These are phyloP conservation scores for Betta splendens DNA, from an alignment of 2,797 vertebrate species.

Conservation along the genomic window DNA sequence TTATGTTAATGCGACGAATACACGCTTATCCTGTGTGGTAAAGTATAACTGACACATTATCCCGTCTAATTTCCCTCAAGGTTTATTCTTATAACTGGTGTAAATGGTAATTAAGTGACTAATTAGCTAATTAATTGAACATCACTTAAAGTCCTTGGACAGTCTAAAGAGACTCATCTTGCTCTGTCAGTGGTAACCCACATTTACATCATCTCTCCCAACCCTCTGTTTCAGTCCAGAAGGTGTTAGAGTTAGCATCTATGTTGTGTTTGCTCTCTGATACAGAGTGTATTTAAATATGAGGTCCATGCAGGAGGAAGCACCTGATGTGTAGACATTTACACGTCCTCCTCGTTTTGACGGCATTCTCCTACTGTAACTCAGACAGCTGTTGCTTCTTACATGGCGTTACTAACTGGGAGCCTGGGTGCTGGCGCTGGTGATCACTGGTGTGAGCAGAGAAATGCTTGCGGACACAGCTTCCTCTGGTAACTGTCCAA, in stretches of 20 bases:
- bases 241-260: no score
- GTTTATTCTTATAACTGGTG: not conserved
- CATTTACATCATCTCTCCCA: not conserved
- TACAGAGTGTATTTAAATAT: not conserved
- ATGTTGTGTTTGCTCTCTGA: no score
- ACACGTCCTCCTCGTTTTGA: not conserved
- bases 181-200: not conserved
- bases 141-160: not conserved
- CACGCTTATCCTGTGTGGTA: not conserved
- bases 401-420: constrained; percentile 26
- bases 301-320: not conserved
- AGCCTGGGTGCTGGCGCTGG: constrained; percentile 23
- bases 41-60: not conserved
- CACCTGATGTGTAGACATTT: not conserved
- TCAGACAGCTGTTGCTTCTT: constrained; percentile 62
- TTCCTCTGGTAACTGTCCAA: constrained; percentile 36
- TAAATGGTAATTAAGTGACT: not conserved
- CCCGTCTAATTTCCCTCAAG: not conserved
- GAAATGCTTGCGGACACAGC: constrained; percentile 13
- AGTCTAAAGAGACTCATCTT: not conserved
- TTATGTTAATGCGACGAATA: not conserved
- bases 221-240: no score
- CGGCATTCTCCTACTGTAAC: not conserved
- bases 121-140: not conserved
- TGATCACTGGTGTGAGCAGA: constrained; percentile 21